Percentiles rank a stretch among this genome's conserved stretches.
Evolutionary conservation across 2,888 invertebrate genomes (phyloP).

Genomic region (Meteorus colon): DNA sequence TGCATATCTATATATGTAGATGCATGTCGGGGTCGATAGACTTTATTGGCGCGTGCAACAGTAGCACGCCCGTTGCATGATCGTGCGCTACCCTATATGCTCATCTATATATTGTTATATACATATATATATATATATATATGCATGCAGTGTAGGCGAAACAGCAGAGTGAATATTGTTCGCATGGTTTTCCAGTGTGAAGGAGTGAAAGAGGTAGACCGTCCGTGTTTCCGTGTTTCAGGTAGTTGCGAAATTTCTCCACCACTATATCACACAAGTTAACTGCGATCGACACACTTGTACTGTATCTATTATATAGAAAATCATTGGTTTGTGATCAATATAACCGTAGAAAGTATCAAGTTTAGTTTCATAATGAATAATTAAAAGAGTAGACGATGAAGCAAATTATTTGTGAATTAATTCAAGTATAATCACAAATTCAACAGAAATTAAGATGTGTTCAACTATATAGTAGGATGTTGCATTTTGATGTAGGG

Average conservation of each 20-base stretch:
- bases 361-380: too few species aligned
- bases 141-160: slow-evolving; percentile 22
- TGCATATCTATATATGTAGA: neutral
- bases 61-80: slow-evolving; percentile 37
- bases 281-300: neutral
- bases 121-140: slow-evolving; percentile 21
- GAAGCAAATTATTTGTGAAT: too few species aligned
- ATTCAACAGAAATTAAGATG: too few species aligned
- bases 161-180: slow-evolving; percentile 4
- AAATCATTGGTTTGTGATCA: too few species aligned
- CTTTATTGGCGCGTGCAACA: slow-evolving; percentile 38
- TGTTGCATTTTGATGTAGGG: too few species aligned
- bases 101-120: neutral
- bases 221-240: neutral
- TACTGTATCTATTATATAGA: too few species aligned
- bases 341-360: too few species aligned
- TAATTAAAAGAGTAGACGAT: too few species aligned
- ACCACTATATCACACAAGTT: neutral
- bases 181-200: slow-evolving; percentile 2
- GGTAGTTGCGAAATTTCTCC: slow-evolving; percentile 22
- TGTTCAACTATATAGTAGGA: too few species aligned
- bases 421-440: too few species aligned
- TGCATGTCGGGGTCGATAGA: slow-evolving; percentile 32
- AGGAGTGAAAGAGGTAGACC: neutral
- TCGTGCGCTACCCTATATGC: slow-evolving; percentile 21